Percentiles rank a stretch among this genome's conserved stretches.
phyloP scores from a whole-genome alignment of 2,888 invertebrate genomes.

The Lymantria dispar region DNA sequence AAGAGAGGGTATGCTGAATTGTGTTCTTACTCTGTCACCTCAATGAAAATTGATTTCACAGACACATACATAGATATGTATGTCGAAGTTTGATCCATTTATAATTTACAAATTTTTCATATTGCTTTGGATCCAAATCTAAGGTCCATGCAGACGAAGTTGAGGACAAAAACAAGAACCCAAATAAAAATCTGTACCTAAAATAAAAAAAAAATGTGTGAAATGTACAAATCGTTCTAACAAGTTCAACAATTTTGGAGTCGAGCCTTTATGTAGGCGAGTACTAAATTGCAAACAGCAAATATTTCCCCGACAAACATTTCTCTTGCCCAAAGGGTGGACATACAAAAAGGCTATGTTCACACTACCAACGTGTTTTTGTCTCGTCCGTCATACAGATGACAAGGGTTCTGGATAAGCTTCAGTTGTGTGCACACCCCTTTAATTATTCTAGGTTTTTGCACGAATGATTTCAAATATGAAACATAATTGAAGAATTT shows the following conservation, averaged over 20 bases:
- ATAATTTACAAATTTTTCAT: no score
- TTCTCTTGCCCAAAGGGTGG: conserved; percentile 40
- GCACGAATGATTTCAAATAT: conserved; percentile 47
- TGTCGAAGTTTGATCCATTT: no score
- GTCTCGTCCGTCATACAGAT: conserved; percentile 52
- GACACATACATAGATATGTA: no score
- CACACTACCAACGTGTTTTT: conserved; percentile 49
- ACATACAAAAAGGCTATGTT: conserved; percentile 48
- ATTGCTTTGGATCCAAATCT: no score
- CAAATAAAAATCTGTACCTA: no score
- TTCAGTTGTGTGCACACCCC: conserved; percentile 41
- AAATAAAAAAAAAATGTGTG: no score
- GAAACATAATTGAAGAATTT: conserved; percentile 30
- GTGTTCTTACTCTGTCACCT: no score
- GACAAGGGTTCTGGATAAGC: conserved; percentile 52
- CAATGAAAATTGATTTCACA: no score
- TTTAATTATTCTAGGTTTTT: conserved; percentile 56
- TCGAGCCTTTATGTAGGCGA: conserved; percentile 30
- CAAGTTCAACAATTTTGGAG: conserved; percentile 24
- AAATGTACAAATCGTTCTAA: conserved; percentile 11
- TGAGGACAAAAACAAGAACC: no score
- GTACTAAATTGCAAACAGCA: conserved; percentile 45
- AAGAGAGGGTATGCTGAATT: no score
- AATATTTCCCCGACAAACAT: conserved; percentile 45
- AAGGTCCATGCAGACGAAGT: no score